phyloP scores from a whole-genome alignment of 2,888 invertebrate genomes.

The Agriopis aurantiaria region DNA sequence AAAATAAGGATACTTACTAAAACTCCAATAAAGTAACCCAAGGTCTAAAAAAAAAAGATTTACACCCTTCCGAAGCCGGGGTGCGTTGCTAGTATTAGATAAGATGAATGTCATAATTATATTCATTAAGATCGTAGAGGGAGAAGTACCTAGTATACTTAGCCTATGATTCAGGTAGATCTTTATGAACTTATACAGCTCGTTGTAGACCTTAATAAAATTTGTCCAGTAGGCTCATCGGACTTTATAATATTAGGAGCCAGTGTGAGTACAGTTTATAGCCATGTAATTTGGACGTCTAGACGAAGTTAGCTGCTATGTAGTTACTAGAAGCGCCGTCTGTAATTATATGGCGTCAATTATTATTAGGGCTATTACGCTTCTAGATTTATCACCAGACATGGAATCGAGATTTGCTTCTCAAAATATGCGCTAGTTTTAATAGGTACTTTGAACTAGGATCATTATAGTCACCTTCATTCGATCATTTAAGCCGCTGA shows the following conservation, averaged over 20 bases:
- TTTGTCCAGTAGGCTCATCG: conserved; percentile 1
- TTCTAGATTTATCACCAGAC: conserved; percentile 7
- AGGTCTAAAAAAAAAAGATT: no score
- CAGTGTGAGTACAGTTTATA: conserved; percentile 9
- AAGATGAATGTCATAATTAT: not conserved
- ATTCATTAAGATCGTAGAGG: no score
- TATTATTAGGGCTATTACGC: conserved; percentile 6
- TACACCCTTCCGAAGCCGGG: no score
- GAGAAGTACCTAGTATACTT: no score
- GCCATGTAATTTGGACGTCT: conserved; percentile 17
- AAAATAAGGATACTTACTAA: no score
- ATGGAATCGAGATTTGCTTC: not conserved
- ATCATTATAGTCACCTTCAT: not conserved
- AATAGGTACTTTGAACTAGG: not conserved
- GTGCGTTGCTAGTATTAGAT: no score
- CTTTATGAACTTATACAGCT: not conserved
- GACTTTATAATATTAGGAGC: conserved; percentile 8
- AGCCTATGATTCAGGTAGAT: no score
- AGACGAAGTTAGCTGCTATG: conserved; percentile 15
- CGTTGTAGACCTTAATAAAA: not conserved
- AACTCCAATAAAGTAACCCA: no score
- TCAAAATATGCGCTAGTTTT: not conserved
- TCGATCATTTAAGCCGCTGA: no score
- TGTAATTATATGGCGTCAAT: conserved; percentile 10
- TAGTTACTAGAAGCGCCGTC: conserved; percentile 8